These are phyloP conservation scores for Nomada flava DNA, from an alignment of 2,888 invertebrate genomes.

Conservation along the genomic window DNA sequence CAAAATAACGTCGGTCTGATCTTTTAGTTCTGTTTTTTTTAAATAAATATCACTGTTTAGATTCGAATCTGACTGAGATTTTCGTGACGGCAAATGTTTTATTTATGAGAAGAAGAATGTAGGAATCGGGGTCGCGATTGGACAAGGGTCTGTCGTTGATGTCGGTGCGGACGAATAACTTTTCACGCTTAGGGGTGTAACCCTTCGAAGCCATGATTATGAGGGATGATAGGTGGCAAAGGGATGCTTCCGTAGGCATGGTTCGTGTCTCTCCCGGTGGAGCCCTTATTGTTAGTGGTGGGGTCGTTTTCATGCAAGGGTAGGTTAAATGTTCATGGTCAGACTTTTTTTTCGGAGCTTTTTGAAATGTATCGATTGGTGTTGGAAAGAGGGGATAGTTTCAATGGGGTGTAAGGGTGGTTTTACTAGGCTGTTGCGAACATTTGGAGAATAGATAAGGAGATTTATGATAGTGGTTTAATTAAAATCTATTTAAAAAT, in stretches of 20 bases:
- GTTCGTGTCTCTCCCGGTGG: slow-evolving; percentile 13
- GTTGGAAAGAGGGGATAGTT: too few species aligned
- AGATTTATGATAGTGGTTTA: too few species aligned
- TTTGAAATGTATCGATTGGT: not conserved
- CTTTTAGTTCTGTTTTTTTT: too few species aligned
- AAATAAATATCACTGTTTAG: too few species aligned
- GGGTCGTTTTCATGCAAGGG: slow-evolving; percentile 17
- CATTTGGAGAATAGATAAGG: too few species aligned
- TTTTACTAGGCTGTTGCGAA: too few species aligned
- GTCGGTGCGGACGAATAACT: slow-evolving; percentile 63
- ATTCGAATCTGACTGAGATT: not conserved
- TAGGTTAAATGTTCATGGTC: not conserved
- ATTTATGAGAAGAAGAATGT: not conserved
- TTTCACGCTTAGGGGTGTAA: slow-evolving; percentile 37
- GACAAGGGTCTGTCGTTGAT: slow-evolving; percentile 34
- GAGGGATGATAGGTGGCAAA: slow-evolving; percentile 69
- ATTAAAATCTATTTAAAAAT: too few species aligned
- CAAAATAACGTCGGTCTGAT: too few species aligned
- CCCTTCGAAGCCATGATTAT: slow-evolving; percentile 65
- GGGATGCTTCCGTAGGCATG: slow-evolving; percentile 37
- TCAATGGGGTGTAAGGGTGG: too few species aligned
- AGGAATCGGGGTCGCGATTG: slow-evolving; percentile 4
- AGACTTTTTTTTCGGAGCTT: not conserved
- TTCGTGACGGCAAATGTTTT: not conserved
- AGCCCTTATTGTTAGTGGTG: not conserved